Evolutionary conservation across 2,113 vertebrate species (phyloP), one percentile per base, ranked within the genome.

Genomic region (Isichthys henryi): DNA sequence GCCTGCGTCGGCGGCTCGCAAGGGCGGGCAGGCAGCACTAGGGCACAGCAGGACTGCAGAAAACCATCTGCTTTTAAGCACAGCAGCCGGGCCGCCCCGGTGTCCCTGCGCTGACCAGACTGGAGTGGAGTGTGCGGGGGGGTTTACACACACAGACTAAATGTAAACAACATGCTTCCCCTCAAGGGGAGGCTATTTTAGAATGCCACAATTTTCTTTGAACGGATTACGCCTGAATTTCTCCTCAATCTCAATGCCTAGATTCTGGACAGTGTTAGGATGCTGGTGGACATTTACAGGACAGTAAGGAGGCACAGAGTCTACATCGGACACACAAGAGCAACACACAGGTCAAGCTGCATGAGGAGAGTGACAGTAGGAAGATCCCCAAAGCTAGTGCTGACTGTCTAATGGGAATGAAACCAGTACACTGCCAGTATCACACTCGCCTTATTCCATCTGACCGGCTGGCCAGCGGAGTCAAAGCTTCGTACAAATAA

Each of bases 51-150:
- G 84, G 84, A 35, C 45, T n/a, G 45, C 49, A 19, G 27, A 49
- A 86, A 86, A 86, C 85, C 85, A 87, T 87, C 85, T 87, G 85
- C 50, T 39, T 53, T 52, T 86, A 19, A 53, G 21, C n/a, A 87
- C 85, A 35, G 85, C 85, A 87, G 85, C 85, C 13, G 15, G 23
- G 49, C 49, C 8, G 11, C 27, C 13, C 39, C 7, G 3, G 0
- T 19, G 50, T 17, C 27, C 45, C 48, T 27, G 27, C 31, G 11
- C n/a, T 39, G 49, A 87, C 27, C 11, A 27, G 82, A 48, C 43
- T 11, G 21, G 80, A 10, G 31, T 35, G 70, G 31, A 0, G 2
- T 5, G 70, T 0, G 17, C 0, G 45, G 9, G 39, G 43, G 19
- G 23, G 11, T 3, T 6, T 48, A 46, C 10, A 86, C 43, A 45